Evolutionary conservation across 2,797 vertebrate species (phyloP).

Genomic region (Sebastes matsubarae): DNA sequence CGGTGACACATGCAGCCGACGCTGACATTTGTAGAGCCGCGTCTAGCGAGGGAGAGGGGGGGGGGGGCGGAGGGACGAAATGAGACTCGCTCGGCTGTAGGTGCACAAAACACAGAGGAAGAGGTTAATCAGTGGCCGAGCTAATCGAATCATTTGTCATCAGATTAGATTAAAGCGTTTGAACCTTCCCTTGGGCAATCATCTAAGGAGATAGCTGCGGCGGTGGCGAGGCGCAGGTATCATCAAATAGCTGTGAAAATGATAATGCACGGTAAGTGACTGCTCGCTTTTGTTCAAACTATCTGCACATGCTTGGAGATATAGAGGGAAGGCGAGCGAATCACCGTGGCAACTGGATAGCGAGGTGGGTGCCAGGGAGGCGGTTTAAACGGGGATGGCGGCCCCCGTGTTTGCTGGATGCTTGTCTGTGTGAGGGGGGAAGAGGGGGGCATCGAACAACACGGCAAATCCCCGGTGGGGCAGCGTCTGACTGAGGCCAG

Average conservation of each 20-base stretch:
- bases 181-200: constrained; percentile 61
- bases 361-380: constrained; percentile 21
- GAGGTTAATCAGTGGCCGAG: constrained; percentile 71
- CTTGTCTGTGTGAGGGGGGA: not conserved
- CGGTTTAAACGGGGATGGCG: not conserved
- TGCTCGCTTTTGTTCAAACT: constrained; percentile 44
- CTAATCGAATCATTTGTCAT: constrained; percentile 73
- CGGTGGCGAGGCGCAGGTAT: constrained; percentile 21
- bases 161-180: constrained; percentile 71
- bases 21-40: constrained; percentile 58
- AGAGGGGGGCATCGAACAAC: not conserved
- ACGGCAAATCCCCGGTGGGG: constrained; percentile 24
- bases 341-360: constrained; percentile 42
- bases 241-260: constrained; percentile 48
- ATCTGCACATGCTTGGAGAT: constrained; percentile 31
- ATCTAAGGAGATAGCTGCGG: constrained; percentile 29
- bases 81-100: constrained; percentile 34
- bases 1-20: constrained; percentile 61
- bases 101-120: constrained; percentile 54
- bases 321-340: constrained; percentile 19
- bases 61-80: not conserved
- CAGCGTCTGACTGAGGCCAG: constrained; percentile 44
- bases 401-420: not conserved
- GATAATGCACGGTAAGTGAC: constrained; percentile 35
- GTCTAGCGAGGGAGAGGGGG: not conserved